Evolutionary conservation across 2,113 vertebrate species (phyloP).

Genomic region (Nannospalax galili): DNA sequence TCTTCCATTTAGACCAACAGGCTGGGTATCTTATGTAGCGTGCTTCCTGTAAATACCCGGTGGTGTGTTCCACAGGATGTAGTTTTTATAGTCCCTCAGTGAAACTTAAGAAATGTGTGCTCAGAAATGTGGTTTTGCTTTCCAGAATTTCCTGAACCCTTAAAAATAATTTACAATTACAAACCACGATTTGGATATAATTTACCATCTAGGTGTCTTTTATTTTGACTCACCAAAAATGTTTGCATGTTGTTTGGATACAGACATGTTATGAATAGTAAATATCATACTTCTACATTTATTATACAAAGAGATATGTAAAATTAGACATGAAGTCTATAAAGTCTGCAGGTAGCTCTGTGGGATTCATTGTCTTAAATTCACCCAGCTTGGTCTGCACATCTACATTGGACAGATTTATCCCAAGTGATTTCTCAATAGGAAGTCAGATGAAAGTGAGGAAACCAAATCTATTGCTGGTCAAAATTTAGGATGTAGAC

Average conservation of each 20-base stretch:
- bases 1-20: slow-evolving; percentile 77
- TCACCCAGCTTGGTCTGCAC: neutral
- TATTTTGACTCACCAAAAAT: slow-evolving; percentile 54
- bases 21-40: slow-evolving; percentile 38
- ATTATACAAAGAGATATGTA: neutral
- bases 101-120: slow-evolving; percentile 71
- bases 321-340: slow-evolving; percentile 12
- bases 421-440: neutral
- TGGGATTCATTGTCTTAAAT: neutral
- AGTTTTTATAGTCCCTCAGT: slow-evolving; percentile 69
- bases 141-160: slow-evolving; percentile 66
- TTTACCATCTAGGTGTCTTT: slow-evolving; percentile 36
- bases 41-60: slow-evolving; percentile 77
- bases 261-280: slow-evolving; percentile 9
- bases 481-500: neutral
- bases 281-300: neutral
- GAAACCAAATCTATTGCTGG: neutral
- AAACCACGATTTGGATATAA: slow-evolving; percentile 29
- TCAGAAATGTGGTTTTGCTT: slow-evolving; percentile 66
- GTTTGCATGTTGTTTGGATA: slow-evolving; percentile 63
- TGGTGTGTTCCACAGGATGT: slow-evolving; percentile 37
- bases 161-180: slow-evolving; percentile 44
- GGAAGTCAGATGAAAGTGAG: neutral
- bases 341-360: neutral
- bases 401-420: neutral